Conservation (phyloP, 2,113 vertebrate genomes). For the Ctenodactylus gundi region DNA sequence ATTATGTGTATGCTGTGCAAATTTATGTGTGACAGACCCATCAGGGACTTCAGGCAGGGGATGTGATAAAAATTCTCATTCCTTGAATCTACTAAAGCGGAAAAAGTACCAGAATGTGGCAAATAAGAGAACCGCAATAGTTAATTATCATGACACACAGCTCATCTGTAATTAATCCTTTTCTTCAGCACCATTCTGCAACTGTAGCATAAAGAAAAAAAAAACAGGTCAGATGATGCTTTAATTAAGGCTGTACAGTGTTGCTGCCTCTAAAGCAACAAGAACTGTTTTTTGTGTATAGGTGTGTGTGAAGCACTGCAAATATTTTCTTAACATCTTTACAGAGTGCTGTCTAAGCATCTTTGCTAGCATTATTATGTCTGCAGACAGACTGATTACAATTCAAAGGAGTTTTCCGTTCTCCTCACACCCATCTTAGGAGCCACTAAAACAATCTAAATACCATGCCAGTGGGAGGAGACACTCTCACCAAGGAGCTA, state of each 20-base stretch:
- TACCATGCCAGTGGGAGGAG: slow-evolving; percentile 70
- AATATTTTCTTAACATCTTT: slow-evolving; percentile 85
- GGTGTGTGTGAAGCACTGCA: slow-evolving; percentile 80
- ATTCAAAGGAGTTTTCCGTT: slow-evolving; percentile 76
- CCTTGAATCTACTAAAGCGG: slow-evolving; percentile 77
- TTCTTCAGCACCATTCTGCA: slow-evolving; percentile 79
- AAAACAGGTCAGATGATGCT: slow-evolving; percentile 80
- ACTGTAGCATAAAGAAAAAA: slow-evolving; percentile 75
- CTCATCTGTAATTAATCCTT: slow-evolving; percentile 81
- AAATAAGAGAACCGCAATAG: slow-evolving; percentile 79
- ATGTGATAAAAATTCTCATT: slow-evolving; percentile 83
- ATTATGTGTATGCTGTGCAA: slow-evolving; percentile 82
- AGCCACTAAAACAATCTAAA: slow-evolving; percentile 74
- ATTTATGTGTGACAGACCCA: slow-evolving; percentile 83
- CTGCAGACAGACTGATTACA: slow-evolving; percentile 79
- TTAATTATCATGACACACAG: slow-evolving; percentile 83
- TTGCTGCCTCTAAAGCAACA: slow-evolving; percentile 80
- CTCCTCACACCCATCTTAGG: slow-evolving; percentile 66
- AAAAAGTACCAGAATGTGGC: slow-evolving; percentile 79
- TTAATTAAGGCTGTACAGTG: slow-evolving; percentile 80
- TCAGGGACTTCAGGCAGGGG: slow-evolving; percentile 74
- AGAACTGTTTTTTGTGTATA: slow-evolving; percentile 82
- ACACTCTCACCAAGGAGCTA: slow-evolving; percentile 66
- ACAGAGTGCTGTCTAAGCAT: slow-evolving; percentile 80
- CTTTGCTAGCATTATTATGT: slow-evolving; percentile 79